Conservation (phyloP, 2,888 invertebrate genomes). For the Tenthredo scrophulariae region DNA sequence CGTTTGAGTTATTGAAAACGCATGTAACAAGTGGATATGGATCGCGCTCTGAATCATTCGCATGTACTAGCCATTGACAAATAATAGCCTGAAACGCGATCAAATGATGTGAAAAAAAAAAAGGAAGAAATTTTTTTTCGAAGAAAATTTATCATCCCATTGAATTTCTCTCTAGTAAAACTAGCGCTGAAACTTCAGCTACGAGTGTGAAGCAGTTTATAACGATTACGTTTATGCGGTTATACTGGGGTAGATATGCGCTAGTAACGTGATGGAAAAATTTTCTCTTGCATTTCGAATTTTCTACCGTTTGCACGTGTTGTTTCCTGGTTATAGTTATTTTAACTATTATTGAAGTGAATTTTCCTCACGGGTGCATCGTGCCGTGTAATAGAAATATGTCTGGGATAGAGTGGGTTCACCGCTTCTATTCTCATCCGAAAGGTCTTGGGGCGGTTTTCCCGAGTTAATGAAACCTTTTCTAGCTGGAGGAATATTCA, state of each 20-base stretch:
- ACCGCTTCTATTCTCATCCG: neutral
- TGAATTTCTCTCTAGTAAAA: neutral
- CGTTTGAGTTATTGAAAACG: neutral
- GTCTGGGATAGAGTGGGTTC: neutral
- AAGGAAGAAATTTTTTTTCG: neutral
- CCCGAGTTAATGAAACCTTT: neutral
- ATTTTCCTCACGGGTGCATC: neutral
- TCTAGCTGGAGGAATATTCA: neutral
- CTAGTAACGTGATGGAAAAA: slow-evolving; percentile 4
- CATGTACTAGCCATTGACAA: neutral
- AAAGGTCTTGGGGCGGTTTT: neutral
- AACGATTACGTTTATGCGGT: neutral
- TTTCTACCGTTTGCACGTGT: neutral
- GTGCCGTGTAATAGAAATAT: neutral
- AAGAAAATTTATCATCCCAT: neutral
- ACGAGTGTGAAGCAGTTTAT: neutral
- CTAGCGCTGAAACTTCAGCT: neutral
- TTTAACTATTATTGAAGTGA: neutral
- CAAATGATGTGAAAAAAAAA: neutral
- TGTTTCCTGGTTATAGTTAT: neutral
- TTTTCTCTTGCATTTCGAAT: neutral
- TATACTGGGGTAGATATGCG: neutral
- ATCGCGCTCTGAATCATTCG: neutral
- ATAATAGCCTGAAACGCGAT: neutral
- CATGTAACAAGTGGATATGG: neutral